A percentile compares a stretch with the other conserved stretches of the same genome.
These are phyloP conservation scores for Lordiphosa mommai DNA, from an alignment of 1,140 invertebrate genomes.

Conservation along the genomic window DNA sequence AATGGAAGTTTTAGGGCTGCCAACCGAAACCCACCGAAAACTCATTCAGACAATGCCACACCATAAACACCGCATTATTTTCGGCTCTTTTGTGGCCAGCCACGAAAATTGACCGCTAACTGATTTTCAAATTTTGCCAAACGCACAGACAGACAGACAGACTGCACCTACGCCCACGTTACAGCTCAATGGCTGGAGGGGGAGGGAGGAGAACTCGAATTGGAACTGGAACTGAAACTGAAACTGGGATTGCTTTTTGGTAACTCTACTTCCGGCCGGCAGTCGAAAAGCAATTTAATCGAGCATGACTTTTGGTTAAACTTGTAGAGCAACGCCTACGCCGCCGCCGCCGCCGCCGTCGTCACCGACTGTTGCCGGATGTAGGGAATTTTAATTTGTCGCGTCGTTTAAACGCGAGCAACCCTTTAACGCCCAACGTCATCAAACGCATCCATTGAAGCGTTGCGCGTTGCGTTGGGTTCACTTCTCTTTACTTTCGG, in stretches of 20 bases:
- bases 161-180: slow-evolving; percentile 63
- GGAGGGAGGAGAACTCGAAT: background rate
- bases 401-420: slow-evolving; percentile 70
- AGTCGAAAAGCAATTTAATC: slow-evolving; percentile 73
- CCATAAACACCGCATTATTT: slow-evolving; percentile 67
- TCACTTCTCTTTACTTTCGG: slow-evolving; percentile 8
- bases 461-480: slow-evolving; percentile 39
- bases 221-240: background rate
- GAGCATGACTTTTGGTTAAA: slow-evolving; percentile 78
- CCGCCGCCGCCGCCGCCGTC: slow-evolving; percentile 18
- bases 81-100: slow-evolving; percentile 56
- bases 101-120: slow-evolving; percentile 70
- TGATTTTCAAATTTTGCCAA: slow-evolving; percentile 64
- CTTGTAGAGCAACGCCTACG: slow-evolving; percentile 75
- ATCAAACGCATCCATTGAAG: slow-evolving; percentile 54
- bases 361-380: too few species aligned
- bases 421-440: slow-evolving; percentile 55
- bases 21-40: background rate
- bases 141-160: background rate
- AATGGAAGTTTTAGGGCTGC: background rate
- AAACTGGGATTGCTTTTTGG: slow-evolving; percentile 56
- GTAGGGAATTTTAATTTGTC: slow-evolving; percentile 78
- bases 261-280: slow-evolving; percentile 62
- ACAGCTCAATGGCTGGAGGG: slow-evolving; percentile 30
- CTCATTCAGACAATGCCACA: slow-evolving; percentile 54